These are phyloP conservation scores for Forpus xanthops DNA, from an alignment of 2,797 vertebrate genomes.

Conservation along the genomic window DNA sequence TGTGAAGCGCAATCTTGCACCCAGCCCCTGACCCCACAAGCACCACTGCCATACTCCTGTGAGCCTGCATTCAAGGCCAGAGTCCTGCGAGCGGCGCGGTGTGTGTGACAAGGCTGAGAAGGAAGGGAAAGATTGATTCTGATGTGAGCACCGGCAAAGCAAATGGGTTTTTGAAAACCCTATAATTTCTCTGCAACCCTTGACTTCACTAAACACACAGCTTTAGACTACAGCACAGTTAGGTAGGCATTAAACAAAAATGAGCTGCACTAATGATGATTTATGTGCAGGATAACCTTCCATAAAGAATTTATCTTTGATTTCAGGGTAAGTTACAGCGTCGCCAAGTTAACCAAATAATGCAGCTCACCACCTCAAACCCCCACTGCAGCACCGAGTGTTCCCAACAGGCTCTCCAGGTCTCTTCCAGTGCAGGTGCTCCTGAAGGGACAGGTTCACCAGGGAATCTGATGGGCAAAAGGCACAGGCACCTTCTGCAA, in stretches of 20 bases:
- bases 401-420: not conserved
- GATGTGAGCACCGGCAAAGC: constrained; percentile 72
- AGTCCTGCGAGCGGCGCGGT: not conserved
- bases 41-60: not conserved
- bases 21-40: not conserved
- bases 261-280: constrained; percentile 75
- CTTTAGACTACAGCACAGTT: constrained; percentile 70
- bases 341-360: constrained; percentile 72
- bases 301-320: constrained; percentile 71
- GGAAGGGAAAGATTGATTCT: constrained; percentile 71
- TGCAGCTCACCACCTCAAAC: not conserved
- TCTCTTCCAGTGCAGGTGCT: not conserved
- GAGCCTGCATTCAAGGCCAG: not conserved
- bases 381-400: not conserved
- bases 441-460: not conserved
- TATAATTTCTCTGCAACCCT: constrained; percentile 78
- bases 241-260: constrained; percentile 77
- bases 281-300: constrained; percentile 73
- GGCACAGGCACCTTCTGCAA: constrained; percentile 9
- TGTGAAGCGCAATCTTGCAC: not conserved
- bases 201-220: constrained; percentile 80
- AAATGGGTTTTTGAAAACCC: constrained; percentile 81
- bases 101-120: constrained; percentile 29
- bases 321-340: constrained; percentile 70
- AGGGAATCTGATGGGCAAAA: not conserved